Base-by-base conservation (phyloP, 1,140 invertebrate genomes). In the Himalopsyche phryganea region DNA sequence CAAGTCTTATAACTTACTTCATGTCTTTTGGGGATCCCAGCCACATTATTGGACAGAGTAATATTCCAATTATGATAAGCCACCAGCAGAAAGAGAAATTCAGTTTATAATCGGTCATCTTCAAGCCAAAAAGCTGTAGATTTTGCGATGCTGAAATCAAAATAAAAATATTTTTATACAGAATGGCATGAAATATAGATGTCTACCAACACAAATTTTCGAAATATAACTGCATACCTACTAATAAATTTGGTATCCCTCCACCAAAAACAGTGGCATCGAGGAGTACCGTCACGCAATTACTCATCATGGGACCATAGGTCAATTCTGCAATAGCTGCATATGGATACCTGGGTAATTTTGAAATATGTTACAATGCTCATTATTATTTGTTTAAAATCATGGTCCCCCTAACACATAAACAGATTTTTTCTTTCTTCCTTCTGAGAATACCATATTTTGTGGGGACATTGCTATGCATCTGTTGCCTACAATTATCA, bases 11-110 rank as follows among this genome's bases (percentile, higher is more conserved):
- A 18, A 71, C 75, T 79, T 74, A 90, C 89, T 89, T 88, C 86
- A 90, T 89, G 67, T 91, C 86, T 69, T 89, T 88, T 0, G 89
- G 89, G 64, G 88, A 90, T 41, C 88, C 88, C n/a, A 90, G 74
- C 88, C 88, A 90, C 81, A 90, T 85, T 38, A 90, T 70, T 1
- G 89, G 88, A 63, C 87, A 89, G 6, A 90, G 72, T 45, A 86
- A 65, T 1, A 86, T 47, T 0, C 85, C 88, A 6, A 90, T 74
- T 6, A 89, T 65, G 2, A 90, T 68, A 64, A 90, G 79, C 87
- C 88, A 90, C 57, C 87, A 85, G 65, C 88, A 90, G 64, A 85
- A 90, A 0, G 87, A 87, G 14, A 90, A 70, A 63, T 83, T 76
- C 51, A 88, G 81, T 32, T 72, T 66, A 2, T 81, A 75, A 0